Percentiles rank a stretch among this genome's conserved stretches.
Evolutionary conservation across 2,888 invertebrate genomes (phyloP).

Genomic region (Allygus modestus): DNA sequence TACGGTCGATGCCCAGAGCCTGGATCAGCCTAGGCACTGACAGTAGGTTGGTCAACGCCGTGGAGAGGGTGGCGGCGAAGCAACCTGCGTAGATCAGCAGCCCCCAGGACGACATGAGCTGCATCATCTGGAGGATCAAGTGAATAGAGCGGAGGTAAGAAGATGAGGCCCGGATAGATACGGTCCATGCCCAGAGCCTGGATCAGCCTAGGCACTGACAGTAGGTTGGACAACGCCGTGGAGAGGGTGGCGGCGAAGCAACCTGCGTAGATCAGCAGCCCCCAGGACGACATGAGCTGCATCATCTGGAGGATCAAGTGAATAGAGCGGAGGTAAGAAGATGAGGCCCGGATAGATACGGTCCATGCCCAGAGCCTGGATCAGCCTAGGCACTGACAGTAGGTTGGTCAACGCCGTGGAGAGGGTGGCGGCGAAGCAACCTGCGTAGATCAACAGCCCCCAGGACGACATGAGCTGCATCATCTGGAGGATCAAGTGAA

Average conservation of each 20-base stretch:
- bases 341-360: no score
- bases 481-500: no score
- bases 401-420: constrained; percentile 97
- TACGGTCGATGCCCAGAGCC: no score
- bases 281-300: constrained; percentile 87
- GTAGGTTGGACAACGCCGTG: constrained; percentile 95
- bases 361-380: no score
- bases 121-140: constrained; percentile 94
- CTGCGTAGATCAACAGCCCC: constrained; percentile 95
- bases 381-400: no score
- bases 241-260: constrained; percentile 98
- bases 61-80: constrained; percentile 97
- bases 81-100: constrained; percentile 97
- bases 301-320: no score
- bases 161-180: no score
- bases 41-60: constrained; percentile 95
- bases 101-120: constrained; percentile 90
- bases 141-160: no score
- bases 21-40: no score
- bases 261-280: constrained; percentile 95
- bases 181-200: no score
- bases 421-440: constrained; percentile 97
- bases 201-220: no score
- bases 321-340: no score
- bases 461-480: constrained; percentile 92